Conservation (phyloP, 2,888 invertebrate genomes). For the Macrophya annulata region DNA sequence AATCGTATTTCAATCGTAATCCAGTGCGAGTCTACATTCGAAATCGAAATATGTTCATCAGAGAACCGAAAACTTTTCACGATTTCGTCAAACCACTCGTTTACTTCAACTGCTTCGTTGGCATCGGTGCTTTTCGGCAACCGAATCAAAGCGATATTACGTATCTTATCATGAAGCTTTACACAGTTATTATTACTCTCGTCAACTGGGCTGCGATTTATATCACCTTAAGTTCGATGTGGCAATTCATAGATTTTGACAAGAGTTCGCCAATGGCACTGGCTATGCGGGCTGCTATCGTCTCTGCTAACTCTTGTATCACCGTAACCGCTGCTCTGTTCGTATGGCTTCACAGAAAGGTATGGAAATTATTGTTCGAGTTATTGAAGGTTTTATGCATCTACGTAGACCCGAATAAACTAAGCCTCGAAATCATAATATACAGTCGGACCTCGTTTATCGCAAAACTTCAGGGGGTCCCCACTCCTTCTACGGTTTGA, state of each 20-base stretch:
- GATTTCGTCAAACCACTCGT: not conserved
- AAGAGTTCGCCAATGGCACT: not conserved
- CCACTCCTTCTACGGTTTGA: too few relatives aligned
- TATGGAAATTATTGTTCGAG: not conserved
- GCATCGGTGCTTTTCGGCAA: slow-evolving; percentile 7
- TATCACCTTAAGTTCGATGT: not conserved
- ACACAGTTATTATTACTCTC: not conserved
- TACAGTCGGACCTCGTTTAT: too few relatives aligned
- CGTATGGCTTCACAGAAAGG: not conserved
- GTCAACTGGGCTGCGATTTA: not conserved
- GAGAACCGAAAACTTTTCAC: slow-evolving; percentile 11
- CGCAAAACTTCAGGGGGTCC: too few relatives aligned
- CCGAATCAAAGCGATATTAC: not conserved
- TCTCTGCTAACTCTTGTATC: not conserved
- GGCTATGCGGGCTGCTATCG: not conserved
- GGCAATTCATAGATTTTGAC: too few relatives aligned
- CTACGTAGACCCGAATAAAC: too few relatives aligned
- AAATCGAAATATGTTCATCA: not conserved
- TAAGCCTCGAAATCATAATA: not conserved
- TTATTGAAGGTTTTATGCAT: not conserved
- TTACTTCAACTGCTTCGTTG: not conserved
- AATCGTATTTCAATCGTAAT: not conserved
- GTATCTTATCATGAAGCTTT: not conserved
- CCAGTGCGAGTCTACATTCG: not conserved
- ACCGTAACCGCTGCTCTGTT: not conserved